Base-by-base conservation (phyloP, 1,140 invertebrate genomes). In the Batillaria attramentaria region DNA sequence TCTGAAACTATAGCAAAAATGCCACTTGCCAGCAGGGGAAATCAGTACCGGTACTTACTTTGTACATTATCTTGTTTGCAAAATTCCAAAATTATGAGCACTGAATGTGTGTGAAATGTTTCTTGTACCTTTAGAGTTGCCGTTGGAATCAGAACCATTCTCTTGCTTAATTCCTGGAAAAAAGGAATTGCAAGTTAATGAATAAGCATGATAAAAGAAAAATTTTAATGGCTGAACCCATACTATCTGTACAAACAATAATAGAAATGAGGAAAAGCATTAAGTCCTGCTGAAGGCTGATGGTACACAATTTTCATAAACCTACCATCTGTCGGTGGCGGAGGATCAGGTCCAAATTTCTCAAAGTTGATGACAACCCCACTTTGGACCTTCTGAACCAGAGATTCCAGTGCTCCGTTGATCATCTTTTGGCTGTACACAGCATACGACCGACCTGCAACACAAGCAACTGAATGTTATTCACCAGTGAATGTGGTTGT, bases 311-410 rank as follows among this genome's bases (percentile, higher is more conserved):
- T 18, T 69, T 6, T 24, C 35, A 72, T 37, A 57, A 50, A 80
- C 78, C 79, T 81, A 88, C 90, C 85, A 79, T 91, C 92, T 79
- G 82, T 81, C 60, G 92, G 92, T 0, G 94, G 94, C 1, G 94
- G 94, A 2, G 96, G 96, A 90, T 98, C 97, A 0, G 96, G 95
- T 1, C 97, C 97, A 80, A 96, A 95, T 92, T 98, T 98, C 91
- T 99, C 98, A 91, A 99, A 99, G 90, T 98, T 96, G 78, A 99
- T 96, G 3, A 99, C 97, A 35, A 99, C 98, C 0, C 98, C 98
- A 84, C 96, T 97, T 89, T 99, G 98, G 18, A 99, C 96, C 92
- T 99, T 99, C 88, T 98, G 96, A 13, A 99, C 97, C 43, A 99
- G 92, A 84, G 97, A 98, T 90, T 99, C 98, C 77, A 99, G 95